These are phyloP conservation scores for Melanostoma mellinum DNA, from an alignment of 2,888 invertebrate species.

Conservation along the genomic window DNA sequence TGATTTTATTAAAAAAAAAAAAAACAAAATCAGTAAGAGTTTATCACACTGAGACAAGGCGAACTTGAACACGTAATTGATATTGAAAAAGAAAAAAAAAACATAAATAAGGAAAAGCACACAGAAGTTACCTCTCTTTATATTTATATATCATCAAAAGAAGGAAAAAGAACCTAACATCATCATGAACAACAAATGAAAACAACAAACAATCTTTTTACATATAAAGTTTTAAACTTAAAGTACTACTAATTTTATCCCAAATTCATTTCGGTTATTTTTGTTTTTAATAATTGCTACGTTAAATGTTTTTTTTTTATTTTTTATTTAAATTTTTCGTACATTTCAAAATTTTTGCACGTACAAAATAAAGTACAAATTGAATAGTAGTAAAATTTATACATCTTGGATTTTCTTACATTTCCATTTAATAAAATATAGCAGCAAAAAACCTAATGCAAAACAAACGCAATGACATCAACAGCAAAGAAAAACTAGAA, in stretches of 20 bases:
- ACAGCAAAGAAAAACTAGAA: conserved; percentile 36
- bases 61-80: conserved; percentile 22
- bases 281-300: conserved; percentile 22
- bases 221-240: conserved; percentile 34
- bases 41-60: conserved; percentile 68
- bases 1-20: conserved; percentile 46
- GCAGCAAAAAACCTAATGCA: conserved; percentile 5
- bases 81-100: conserved; percentile 24
- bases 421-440: conserved; percentile 60
- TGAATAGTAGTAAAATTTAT: conserved; percentile 69
- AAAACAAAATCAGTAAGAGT: conserved; percentile 40
- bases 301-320: conserved; percentile 47
- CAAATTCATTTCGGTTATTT: conserved; percentile 69
- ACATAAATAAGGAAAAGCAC: conserved; percentile 67
- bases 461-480: conserved; percentile 56
- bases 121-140: conserved; percentile 59
- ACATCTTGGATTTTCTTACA: conserved; percentile 68
- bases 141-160: conserved; percentile 36
- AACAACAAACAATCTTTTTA: conserved; percentile 51
- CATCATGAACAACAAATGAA: conserved; percentile 48
- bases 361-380: conserved; percentile 72
- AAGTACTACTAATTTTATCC: conserved; percentile 57
- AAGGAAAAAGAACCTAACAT: conserved; percentile 35
- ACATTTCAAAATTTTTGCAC: conserved; percentile 42
- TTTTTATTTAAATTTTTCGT: conserved; percentile 59